Evolutionary conservation across 1,140 invertebrate genomes (phyloP).

Genomic region (Saccostrea glomerata): DNA sequence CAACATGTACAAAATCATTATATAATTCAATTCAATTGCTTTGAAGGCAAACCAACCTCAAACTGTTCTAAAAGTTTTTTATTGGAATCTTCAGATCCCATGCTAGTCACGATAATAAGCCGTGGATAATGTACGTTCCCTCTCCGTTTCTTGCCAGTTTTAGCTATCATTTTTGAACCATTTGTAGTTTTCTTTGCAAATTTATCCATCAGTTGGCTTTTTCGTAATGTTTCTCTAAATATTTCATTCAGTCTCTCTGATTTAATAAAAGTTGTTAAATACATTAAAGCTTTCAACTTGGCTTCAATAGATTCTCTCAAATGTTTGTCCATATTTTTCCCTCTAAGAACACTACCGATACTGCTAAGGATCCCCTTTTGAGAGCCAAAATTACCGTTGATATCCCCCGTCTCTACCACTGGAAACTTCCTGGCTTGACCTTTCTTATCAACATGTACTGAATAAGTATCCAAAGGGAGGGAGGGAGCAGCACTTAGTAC

Average conservation of each 20-base stretch:
- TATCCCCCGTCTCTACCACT: conserved; percentile 1
- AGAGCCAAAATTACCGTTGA: background rate
- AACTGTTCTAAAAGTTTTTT: conserved; percentile 6
- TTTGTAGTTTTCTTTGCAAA: background rate
- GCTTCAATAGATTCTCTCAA: background rate
- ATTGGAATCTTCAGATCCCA: background rate
- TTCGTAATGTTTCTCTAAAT: conserved; percentile 19
- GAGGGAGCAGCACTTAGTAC: background rate
- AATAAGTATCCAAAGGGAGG: background rate
- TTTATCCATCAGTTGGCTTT: conserved; percentile 4
- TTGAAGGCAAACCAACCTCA: background rate
- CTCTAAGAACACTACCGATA: background rate
- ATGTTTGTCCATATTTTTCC: background rate
- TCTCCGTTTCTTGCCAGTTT: background rate
- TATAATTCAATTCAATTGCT: background rate
- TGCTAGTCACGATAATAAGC: background rate
- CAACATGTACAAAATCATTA: background rate
- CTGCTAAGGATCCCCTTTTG: background rate
- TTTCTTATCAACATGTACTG: background rate
- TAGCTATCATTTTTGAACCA: background rate
- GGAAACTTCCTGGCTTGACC: background rate
- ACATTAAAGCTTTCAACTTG: background rate
- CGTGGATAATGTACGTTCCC: conserved; percentile 1
- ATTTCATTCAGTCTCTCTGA: conserved; percentile 1
- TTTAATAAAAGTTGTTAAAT: conserved; percentile 14